Evolutionary conservation across 1,140 invertebrate genomes (phyloP).

Genomic region (Dufourea novaeangliae): DNA sequence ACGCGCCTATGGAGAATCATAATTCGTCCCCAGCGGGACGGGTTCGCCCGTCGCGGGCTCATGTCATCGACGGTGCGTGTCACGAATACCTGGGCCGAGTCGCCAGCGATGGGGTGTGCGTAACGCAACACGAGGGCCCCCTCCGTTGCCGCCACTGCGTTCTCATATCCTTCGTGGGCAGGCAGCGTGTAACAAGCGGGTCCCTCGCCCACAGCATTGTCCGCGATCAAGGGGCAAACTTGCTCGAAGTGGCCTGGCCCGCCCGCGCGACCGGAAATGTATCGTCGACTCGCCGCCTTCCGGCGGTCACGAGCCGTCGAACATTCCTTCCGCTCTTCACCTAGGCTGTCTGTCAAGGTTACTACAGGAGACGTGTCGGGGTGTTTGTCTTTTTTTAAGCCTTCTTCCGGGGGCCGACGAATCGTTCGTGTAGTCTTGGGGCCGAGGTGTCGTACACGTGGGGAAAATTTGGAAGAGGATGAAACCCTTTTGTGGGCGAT

Average conservation of each 20-base stretch:
- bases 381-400: not conserved
- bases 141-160: too few species aligned
- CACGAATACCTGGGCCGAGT: slow-evolving; percentile 44
- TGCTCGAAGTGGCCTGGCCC: slow-evolving; percentile 59
- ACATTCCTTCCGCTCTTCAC: slow-evolving; percentile 60
- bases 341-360: slow-evolving; percentile 7
- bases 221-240: slow-evolving; percentile 66
- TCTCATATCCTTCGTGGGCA: slow-evolving; percentile 68
- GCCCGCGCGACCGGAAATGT: slow-evolving; percentile 69
- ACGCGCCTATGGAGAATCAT: slow-evolving; percentile 32
- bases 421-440: too few species aligned
- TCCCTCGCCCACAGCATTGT: slow-evolving; percentile 74
- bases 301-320: slow-evolving; percentile 72
- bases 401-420: too few species aligned
- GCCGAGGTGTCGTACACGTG: too few species aligned
- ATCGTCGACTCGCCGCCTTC: slow-evolving; percentile 72
- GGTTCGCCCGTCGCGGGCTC: slow-evolving; percentile 48
- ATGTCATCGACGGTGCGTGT: slow-evolving; percentile 55
- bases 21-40: slow-evolving; percentile 21
- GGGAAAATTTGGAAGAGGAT: too few species aligned
- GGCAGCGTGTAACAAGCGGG: slow-evolving; percentile 72
- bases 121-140: too few species aligned
- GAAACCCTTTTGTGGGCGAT: too few species aligned
- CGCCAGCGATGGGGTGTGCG: too few species aligned
- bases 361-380: not conserved